These are phyloP conservation scores for Rhysida immarginata DNA, from an alignment of 1,140 invertebrate genomes.

Conservation along the genomic window DNA sequence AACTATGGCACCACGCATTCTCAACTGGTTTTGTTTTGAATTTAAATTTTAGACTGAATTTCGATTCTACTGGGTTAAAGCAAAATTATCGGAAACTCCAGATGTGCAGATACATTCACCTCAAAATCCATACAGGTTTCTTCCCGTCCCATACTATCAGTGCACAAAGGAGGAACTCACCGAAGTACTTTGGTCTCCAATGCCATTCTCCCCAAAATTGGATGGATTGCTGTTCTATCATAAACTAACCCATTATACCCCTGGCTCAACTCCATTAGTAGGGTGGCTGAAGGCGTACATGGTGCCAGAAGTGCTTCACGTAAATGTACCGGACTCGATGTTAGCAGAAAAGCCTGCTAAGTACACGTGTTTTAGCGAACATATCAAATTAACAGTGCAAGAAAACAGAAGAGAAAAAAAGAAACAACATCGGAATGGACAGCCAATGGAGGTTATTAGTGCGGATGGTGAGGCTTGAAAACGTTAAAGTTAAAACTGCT, in stretches of 20 bases:
- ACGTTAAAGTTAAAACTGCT: no score
- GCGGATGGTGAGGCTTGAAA: no score
- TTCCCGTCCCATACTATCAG: conserved; percentile 31
- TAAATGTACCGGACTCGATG: conserved; percentile 32
- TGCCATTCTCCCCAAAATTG: conserved; percentile 23
- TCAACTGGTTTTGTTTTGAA: conserved; percentile 16
- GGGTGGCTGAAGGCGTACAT: conserved; percentile 78
- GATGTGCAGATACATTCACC: conserved; percentile 25
- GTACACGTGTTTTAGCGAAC: conserved; percentile 28
- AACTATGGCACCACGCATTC: no score
- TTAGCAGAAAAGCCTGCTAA: conserved; percentile 27
- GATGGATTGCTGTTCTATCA: conserved; percentile 75
- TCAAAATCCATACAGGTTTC: conserved; percentile 38
- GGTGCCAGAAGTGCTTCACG: conserved; percentile 58
- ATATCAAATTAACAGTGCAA: conserved; percentile 12
- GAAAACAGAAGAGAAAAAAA: no score
- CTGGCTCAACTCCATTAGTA: conserved; percentile 64
- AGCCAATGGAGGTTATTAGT: no score
- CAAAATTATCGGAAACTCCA: conserved; percentile 44
- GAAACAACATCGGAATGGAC: no score
- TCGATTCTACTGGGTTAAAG: conserved; percentile 55
- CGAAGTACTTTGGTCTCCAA: conserved; percentile 21
- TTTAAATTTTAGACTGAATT: conserved; percentile 48
- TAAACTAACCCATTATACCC: conserved; percentile 53
- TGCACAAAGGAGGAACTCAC: conserved; percentile 27